Evolutionary conservation across 2,888 invertebrate genomes (phyloP), one percentile per base, ranked within the genome.

Genomic region (Dendrolimus pini): DNA sequence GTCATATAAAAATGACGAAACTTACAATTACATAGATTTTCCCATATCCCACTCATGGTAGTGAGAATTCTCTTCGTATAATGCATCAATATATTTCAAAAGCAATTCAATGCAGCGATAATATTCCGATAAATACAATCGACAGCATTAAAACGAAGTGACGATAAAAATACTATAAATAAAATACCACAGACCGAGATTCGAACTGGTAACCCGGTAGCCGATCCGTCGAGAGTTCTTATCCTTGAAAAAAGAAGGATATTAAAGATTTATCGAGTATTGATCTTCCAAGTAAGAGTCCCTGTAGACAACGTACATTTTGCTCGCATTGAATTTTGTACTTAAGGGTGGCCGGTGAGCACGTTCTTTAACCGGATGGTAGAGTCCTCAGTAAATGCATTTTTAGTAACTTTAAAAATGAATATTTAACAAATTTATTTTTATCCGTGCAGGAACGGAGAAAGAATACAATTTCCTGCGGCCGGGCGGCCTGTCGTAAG

Each of bases 201-300:
- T 74, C 72, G 71, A 74, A 77, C 75, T 41, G 52, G n/a, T 78
- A 83, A 74, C 70, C 80, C 85, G 77, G 85, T 83, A 85, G 84
- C 85, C 63, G 68, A 59, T 60, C 71, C 71, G 67, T 68, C 72
- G 70, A 64, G 70, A 64, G 71, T 72, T 78, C 80, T 82, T 80
- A 80, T 75, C 76, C 69, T 69, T 67, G 69, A 77, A 78, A 78
- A 78, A 71, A 76, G 79, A 74, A 78, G 78, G 67, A 75, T 73
- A 67, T 65, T 57, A 65, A 75, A 82, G 84, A 84, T 84, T 83
- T 85, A 85, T 84, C 78, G 82, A 79, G 78, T 81, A 85, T 84
- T 83, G 83, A 85, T 85, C 83, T 78, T 70, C 47, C 2, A 47
- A 30, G 30, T 30, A 30, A 47, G 47, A 2, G 47, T 47, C 47